phyloP scores from a whole-genome alignment of 2,797 vertebrate species.

The Monodelphis domestica region DNA sequence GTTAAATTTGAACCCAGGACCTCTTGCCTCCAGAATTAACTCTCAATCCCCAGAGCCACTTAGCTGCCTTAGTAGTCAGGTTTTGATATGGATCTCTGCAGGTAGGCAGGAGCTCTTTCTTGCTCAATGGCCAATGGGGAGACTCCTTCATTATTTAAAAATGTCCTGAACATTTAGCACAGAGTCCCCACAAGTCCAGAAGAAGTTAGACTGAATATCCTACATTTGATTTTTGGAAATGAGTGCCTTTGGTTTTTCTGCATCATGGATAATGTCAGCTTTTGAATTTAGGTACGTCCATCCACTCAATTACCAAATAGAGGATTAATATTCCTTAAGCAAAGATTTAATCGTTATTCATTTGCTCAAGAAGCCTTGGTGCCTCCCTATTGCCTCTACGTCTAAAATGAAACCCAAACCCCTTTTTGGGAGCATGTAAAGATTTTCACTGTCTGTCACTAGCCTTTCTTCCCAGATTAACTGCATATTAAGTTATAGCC shows the following conservation, averaged over 20 bases:
- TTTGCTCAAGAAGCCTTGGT: neutral
- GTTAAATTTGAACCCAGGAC: no score
- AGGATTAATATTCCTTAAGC: neutral
- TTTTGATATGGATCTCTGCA: neutral
- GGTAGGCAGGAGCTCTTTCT: neutral
- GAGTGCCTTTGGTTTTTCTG: neutral
- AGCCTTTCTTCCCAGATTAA: neutral
- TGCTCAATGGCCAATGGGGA: neutral
- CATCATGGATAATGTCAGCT: neutral
- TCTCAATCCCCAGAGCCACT: no score
- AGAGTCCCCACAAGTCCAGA: neutral
- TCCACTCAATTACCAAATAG: neutral
- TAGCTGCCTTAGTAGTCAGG: no score
- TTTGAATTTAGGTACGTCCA: neutral
- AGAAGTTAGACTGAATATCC: neutral
- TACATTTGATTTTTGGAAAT: neutral
- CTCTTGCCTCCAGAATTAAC: no score
- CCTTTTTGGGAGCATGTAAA: neutral
- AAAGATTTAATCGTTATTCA: neutral
- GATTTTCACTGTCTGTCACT: neutral
- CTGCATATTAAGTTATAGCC: neutral
- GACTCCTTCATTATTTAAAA: neutral
- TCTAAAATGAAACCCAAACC: neutral
- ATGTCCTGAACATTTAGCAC: neutral
- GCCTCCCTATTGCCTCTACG: neutral